Base-by-base conservation (phyloP, 2,113 vertebrate genomes). In the Dromiciops gliroides region DNA sequence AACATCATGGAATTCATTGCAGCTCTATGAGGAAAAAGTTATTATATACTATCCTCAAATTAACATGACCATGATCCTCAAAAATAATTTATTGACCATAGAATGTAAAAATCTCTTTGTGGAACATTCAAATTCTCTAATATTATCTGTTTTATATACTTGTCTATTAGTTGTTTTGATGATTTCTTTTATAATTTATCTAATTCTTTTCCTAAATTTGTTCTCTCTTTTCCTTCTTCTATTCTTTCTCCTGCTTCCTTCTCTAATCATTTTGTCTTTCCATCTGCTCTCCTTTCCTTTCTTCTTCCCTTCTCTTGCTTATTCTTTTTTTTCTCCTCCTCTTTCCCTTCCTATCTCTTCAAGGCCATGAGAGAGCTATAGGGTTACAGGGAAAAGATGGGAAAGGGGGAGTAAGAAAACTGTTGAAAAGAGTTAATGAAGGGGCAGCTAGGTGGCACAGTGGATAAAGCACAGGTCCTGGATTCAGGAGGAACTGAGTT, bases 281-380 rank as follows among this genome's bases (percentile, higher is more conserved):
- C 44, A 6, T 83, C 6, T 23, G 37, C 1, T 23, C 67, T 83
- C n/a, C 19, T 83, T 83, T 83, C 19, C 16, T 83, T 7, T 83
- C n/a, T 44, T 83, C 19, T 83, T 83, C 19, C 16, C n/a, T 75
- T n/a, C 60, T 83, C 19, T 48, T 51, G 89, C 50, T 89, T 31
- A 28, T 52, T 93, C 1, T 23, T 56, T 75, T 53, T 75, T 24
- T 93, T 91, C n/a, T 91, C 44, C 9, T 24, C 83, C 51, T 94
- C 26, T 90, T 48, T 2, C 26, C n/a, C 24, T 1, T 90, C 28
- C 1, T 9, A 90, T 56, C 25, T 94, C 90, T n/a, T 28, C 3
- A 22, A 3, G 0, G 0, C 0, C 28, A 88, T 23, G 26, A 31
- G 12, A 5, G 10, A 48, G 8, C 0, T 2, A 44, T 75, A 75